Percentiles rank a stretch among this genome's conserved stretches.
phyloP scores from a whole-genome alignment of 2,888 invertebrate genomes.

The Epinotia brunnichana region DNA sequence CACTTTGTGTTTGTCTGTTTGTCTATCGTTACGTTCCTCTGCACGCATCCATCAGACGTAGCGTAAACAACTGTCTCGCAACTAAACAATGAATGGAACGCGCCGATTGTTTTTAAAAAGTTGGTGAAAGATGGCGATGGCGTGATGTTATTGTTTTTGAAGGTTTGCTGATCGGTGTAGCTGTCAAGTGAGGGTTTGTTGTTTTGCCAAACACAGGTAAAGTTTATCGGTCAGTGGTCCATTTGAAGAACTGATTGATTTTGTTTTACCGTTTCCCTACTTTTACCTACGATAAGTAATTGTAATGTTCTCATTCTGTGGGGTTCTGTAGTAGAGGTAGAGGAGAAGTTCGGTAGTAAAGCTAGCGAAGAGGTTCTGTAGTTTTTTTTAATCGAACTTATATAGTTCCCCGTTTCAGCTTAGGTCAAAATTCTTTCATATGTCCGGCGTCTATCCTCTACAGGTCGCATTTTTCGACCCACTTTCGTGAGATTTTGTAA shows the following conservation, averaged over 20 bases:
- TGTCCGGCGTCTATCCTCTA: too few species aligned
- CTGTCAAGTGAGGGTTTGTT: constrained; percentile 7
- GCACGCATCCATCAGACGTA: constrained; percentile 36
- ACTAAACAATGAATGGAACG: constrained; percentile 34
- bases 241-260: neutral
- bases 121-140: constrained; percentile 5
- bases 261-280: neutral
- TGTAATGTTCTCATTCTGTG: too few species aligned
- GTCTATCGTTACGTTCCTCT: constrained; percentile 26
- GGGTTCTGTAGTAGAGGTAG: too few species aligned
- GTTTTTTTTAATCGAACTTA: too few species aligned
- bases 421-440: too few species aligned
- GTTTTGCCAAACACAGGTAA: neutral
- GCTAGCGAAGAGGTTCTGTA: too few species aligned
- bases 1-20: constrained; percentile 41
- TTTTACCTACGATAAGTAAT: too few species aligned
- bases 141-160: constrained; percentile 19
- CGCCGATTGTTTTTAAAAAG: constrained; percentile 30
- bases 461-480: too few species aligned
- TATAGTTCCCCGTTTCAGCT: too few species aligned
- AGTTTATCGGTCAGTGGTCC: neutral
- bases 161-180: constrained; percentile 8
- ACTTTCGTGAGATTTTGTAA: too few species aligned
- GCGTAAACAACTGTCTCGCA: constrained; percentile 38
- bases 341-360: too few species aligned